Conservation (phyloP, 1,140 invertebrate genomes). For the Dreissena polymorpha region DNA sequence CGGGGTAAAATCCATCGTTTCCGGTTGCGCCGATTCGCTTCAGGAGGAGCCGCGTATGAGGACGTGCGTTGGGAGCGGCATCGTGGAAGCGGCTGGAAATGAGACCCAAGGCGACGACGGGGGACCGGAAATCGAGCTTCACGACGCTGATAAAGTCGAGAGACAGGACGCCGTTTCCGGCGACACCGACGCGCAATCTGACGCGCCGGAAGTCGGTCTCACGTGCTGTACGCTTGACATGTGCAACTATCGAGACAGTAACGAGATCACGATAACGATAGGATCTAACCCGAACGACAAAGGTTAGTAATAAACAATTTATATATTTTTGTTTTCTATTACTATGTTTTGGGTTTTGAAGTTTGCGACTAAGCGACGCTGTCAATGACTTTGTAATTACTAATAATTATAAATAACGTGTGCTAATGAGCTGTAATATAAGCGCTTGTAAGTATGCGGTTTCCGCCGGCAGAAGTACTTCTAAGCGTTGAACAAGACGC, state of each 20-base stretch:
- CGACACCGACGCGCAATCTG: constrained; percentile 15
- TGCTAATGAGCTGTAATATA: too few species aligned
- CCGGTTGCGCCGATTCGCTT: constrained; percentile 44
- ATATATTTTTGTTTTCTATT: too few species aligned
- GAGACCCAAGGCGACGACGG: constrained; percentile 5
- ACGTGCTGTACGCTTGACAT: constrained; percentile 46
- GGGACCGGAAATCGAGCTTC: constrained; percentile 9
- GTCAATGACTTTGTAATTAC: too few species aligned
- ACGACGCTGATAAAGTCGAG: constrained; percentile 12
- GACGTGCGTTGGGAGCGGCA: constrained; percentile 31
- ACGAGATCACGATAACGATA: constrained; percentile 28
- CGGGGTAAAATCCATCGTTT: constrained; percentile 28
- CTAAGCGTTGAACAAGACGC: too few species aligned
- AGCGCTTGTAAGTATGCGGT: too few species aligned
- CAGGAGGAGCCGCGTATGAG: constrained; percentile 43
- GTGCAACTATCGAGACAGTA: constrained; percentile 47
- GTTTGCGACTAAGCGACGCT: too few species aligned
- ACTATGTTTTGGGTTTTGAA: too few species aligned
- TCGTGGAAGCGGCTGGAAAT: not conserved
- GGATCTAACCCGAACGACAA: constrained; percentile 3
- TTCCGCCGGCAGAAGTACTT: too few species aligned
- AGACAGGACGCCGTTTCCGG: not conserved
- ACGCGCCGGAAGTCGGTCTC: constrained; percentile 10
- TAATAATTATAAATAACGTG: too few species aligned
- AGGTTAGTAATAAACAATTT: not conserved